phyloP scores from a whole-genome alignment of 2,113 vertebrate species.

The Melierax canorus region DNA sequence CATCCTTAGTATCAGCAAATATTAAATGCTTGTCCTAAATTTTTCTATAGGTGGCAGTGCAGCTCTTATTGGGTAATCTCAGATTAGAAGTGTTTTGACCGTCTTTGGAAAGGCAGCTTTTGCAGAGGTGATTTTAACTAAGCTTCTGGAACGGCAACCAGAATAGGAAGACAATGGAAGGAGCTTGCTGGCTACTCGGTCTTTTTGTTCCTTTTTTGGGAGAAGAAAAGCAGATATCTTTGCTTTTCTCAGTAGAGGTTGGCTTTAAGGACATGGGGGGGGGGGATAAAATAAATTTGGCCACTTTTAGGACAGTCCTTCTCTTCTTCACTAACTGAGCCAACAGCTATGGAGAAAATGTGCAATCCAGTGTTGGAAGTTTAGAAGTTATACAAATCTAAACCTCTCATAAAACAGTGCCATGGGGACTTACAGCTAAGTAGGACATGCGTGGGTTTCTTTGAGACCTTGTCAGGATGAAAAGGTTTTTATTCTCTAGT shows the following conservation, averaged over 20 bases:
- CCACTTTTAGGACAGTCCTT: neutral
- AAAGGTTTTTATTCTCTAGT: neutral
- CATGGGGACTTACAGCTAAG: neutral
- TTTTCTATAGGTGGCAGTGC: neutral
- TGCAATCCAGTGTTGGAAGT: neutral
- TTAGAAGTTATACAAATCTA: neutral
- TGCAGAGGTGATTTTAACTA: neutral
- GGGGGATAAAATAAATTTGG: neutral
- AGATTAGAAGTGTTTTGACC: neutral
- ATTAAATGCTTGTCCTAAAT: neutral
- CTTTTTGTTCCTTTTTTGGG: neutral
- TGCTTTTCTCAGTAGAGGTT: neutral
- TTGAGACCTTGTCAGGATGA: neutral
- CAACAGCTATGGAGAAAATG: neutral
- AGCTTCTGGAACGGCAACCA: neutral
- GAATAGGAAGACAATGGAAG: neutral
- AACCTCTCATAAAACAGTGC: neutral
- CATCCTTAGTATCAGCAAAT: neutral
- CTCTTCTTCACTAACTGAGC: neutral
- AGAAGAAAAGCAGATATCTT: neutral
- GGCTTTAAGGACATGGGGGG: fast-evolving
- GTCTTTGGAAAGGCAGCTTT: neutral
- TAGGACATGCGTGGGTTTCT: neutral
- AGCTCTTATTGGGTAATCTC: neutral
- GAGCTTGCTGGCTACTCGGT: neutral